phyloP scores from a whole-genome alignment of 2,888 invertebrate genomes.

The Penaeus monodon region DNA sequence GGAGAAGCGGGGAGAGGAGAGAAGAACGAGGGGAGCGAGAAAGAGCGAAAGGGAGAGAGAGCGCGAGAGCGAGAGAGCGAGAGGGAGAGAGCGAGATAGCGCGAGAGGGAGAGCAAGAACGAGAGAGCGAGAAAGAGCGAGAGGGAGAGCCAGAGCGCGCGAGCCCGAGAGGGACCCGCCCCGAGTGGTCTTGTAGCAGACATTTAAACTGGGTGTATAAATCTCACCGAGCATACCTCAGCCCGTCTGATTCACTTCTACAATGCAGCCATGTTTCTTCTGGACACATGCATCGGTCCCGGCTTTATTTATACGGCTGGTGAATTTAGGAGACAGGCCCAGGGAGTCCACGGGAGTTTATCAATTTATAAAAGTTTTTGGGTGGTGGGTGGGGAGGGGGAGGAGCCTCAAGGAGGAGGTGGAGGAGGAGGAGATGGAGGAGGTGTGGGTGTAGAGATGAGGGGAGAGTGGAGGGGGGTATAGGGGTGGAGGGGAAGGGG shows the following conservation, averaged over 20 bases:
- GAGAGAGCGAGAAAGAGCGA: background rate
- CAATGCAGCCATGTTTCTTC: constrained; percentile 51
- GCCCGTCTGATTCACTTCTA: constrained; percentile 51
- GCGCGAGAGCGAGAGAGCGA: too few species aligned
- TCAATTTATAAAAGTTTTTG: constrained; percentile 49
- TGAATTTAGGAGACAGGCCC: constrained; percentile 51
- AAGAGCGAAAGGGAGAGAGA: too few species aligned
- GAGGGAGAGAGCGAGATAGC: too few species aligned
- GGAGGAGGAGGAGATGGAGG: constrained; percentile 19
- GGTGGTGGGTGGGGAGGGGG: background rate
- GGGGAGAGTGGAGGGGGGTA: background rate
- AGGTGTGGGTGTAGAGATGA: constrained; percentile 24
- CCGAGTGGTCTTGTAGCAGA: constrained; percentile 44
- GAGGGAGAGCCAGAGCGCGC: background rate
- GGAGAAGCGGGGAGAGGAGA: too few species aligned
- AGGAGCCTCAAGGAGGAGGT: background rate
- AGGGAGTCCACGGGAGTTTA: constrained; percentile 40
- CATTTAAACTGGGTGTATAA: constrained; percentile 55
- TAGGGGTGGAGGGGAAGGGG: background rate
- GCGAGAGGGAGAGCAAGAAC: background rate
- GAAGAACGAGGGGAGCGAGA: too few species aligned
- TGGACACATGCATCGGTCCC: constrained; percentile 51
- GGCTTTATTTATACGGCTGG: constrained; percentile 41
- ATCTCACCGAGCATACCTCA: constrained; percentile 48
- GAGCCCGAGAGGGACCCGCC: background rate